Evolutionary conservation across 2,113 vertebrate species (phyloP), one percentile per base, ranked within the genome.

Genomic region (Rissa tridactyla): DNA sequence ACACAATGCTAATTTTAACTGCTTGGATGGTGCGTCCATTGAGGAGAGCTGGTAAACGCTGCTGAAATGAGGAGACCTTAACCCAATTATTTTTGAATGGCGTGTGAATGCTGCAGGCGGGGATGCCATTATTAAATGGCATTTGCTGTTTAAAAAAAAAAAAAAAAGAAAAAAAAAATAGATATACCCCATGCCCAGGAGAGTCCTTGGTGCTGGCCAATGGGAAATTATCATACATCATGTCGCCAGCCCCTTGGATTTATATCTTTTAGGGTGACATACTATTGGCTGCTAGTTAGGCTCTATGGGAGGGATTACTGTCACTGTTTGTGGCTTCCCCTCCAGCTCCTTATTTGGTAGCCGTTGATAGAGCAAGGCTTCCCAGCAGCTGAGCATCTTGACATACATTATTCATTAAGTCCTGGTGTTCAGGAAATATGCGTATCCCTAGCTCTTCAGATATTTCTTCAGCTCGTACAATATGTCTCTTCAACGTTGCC

Each of bases 351-450:
- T 99, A 98, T 99, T 99, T 99, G 98, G 98, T 98, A 98, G 98
- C 98, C 98, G 97, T 98, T 98, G 98, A 98, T 97, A 98, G 97
- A 98, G 97, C 96, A 97, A 96, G 98, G 97, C 98, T 98, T 98
- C 97, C 97, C 98, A 97, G 97, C 97, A 98, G 97, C 98, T 97
- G 97, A 98, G 98, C 98, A 98, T 98, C 98, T 98, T 98, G 97
- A 97, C 98, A 98, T 99, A 98, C 98, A 98, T 99, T 98, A 99
- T 99, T 99, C 98, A 99, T 98, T 97, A 98, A 97, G 96, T 96
- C 92, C 94, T 96, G 82, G 97, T 97, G 96, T 97, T 97, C 96
- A 51, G 97, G 94, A 98, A 98, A 98, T 97, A 99, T 98, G 98
- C 98, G 97, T 97, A 97, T 97, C 94, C 96, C 95, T 97, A 96